Base-by-base conservation (phyloP, 1,140 invertebrate genomes). In the Euwallacea similis region DNA sequence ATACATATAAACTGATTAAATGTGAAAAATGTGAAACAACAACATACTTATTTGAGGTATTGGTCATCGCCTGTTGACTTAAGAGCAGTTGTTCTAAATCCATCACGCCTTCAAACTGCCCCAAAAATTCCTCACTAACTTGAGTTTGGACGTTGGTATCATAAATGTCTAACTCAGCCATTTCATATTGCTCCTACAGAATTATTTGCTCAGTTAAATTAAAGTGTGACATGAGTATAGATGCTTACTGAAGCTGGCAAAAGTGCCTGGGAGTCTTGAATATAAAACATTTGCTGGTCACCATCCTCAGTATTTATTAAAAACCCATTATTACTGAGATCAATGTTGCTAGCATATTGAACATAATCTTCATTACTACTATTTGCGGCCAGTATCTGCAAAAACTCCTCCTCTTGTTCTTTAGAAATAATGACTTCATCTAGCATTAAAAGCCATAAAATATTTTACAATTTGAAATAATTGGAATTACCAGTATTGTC, bases 131-230 rank as follows among this genome's bases (percentile, higher is more conserved):
- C 42, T 73, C 64, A 66, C 67, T 55, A 60, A 71, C 13, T 46
- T 33, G 21, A 58, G 61, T 66, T 47, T 72, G 42, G 66, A 46
- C 11, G n/a, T 58, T 33, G 33, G 42, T 59, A 66, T 56, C 66
- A 72, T 42, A 13, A 16, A 61, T 44, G 66, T 74, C 55, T 11
- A 70, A 62, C 58, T 72, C 67, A 21, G 74, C 64, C 10, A 75
- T 70, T 53, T 75, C 69, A 55, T 74, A 72, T 42, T 74, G 61
- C 8, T 56, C 42, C 53, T 66, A 16, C 33, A 56, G 46, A 58
- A 44, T 44, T 4, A 10, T 10, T 42, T 42, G 10, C 21, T 33
- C 21, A 33, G 21, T 33, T 33, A 33, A 33, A 33, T 33, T 33
- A 33, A 33, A 33, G 21, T 2, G 21, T 33, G 4, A 33, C 21